Percentiles rank a stretch among this genome's conserved stretches.
Evolutionary conservation across 1,140 invertebrate species (phyloP).

Genomic region (Bombus waltoni): DNA sequence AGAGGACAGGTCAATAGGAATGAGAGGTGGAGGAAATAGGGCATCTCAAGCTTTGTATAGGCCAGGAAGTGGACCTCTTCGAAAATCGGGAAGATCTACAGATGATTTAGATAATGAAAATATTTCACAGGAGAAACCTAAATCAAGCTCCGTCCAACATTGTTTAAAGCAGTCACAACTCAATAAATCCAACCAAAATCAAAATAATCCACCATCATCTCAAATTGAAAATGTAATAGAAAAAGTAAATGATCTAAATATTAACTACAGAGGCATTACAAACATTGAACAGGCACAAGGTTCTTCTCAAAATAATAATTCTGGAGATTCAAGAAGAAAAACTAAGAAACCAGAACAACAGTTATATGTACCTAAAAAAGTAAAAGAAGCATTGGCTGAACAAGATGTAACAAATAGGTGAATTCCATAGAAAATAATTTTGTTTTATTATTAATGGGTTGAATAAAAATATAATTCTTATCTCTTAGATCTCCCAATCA

Average conservation of each 20-base stretch:
- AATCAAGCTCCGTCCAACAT: conserved; percentile 75
- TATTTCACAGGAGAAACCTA: conserved; percentile 73
- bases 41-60: conserved; percentile 84
- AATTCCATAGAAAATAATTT: conserved; percentile 20
- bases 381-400: conserved; percentile 82
- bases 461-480: neutral
- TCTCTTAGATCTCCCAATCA: conserved; percentile 69
- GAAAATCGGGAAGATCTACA: conserved; percentile 81
- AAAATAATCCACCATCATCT: conserved; percentile 57
- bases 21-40: conserved; percentile 74
- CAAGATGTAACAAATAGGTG: conserved; percentile 69
- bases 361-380: conserved; percentile 83
- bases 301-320: conserved; percentile 71
- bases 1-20: conserved; percentile 71
- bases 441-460: neutral
- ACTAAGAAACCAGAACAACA: conserved; percentile 84
- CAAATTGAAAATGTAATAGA: conserved; percentile 72
- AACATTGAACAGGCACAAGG: conserved; percentile 69
- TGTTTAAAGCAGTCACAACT: conserved; percentile 71
- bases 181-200: conserved; percentile 59
- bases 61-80: conserved; percentile 85
- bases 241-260: conserved; percentile 73
- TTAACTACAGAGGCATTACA: conserved; percentile 72
- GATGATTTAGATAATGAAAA: conserved; percentile 82
- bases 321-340: conserved; percentile 70